phyloP scores from a whole-genome alignment of 2,797 vertebrate genomes.

The Eurystomus glaucurus region DNA sequence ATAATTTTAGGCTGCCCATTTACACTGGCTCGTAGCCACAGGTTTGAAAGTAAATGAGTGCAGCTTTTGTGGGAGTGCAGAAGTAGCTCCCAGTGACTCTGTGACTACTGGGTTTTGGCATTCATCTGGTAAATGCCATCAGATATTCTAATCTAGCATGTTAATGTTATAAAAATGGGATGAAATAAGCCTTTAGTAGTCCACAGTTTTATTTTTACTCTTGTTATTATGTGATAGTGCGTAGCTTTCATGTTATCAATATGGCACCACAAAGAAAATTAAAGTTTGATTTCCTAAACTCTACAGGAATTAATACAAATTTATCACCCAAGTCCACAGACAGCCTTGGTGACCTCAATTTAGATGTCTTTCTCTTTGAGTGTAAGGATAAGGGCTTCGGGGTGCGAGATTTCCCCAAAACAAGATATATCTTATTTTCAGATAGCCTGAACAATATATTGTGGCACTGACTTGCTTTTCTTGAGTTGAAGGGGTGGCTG shows the following conservation, averaged over 20 bases:
- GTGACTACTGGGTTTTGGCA: background rate
- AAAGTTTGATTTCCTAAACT: background rate
- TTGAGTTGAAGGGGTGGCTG: background rate
- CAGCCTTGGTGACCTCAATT: background rate
- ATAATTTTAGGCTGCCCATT: slow-evolving; percentile 34
- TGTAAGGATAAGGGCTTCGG: background rate
- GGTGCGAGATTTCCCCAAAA: background rate
- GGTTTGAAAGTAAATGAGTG: slow-evolving; percentile 9
- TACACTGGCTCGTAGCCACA: background rate
- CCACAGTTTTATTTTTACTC: fast-evolving
- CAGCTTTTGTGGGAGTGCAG: slow-evolving; percentile 18
- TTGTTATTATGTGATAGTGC: background rate
- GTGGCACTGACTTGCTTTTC: background rate
- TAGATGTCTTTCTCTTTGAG: background rate
- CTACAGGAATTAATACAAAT: background rate
- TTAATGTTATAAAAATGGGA: background rate
- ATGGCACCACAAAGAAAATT: background rate
- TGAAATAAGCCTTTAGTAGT: background rate
- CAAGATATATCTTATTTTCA: background rate
- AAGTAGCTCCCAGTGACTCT: background rate
- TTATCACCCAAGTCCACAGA: background rate
- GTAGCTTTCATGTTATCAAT: background rate
- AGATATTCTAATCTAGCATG: background rate
- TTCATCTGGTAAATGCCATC: background rate
- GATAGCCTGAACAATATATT: background rate